Evolutionary conservation across 2,113 vertebrate genomes (phyloP).

Genomic region (Jaculus jaculus): DNA sequence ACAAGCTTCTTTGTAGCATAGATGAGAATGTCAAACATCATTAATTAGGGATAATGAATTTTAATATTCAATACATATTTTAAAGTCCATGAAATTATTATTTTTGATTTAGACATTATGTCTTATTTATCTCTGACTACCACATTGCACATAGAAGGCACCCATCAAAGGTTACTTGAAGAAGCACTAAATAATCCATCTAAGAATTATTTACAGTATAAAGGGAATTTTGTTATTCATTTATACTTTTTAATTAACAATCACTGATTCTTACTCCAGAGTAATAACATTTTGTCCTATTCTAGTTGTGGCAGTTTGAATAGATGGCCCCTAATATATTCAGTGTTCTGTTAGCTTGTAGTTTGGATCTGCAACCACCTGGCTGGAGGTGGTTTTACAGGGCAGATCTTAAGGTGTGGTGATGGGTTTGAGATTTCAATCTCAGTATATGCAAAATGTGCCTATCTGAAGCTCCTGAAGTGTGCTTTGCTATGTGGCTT

Average conservation of each 20-base stretch:
- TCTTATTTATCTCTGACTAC: background rate
- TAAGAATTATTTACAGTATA: background rate
- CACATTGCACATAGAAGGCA: background rate
- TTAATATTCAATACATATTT: background rate
- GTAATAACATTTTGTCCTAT: background rate
- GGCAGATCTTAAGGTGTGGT: too few species aligned
- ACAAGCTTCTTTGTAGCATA: background rate
- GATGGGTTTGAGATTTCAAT: too few species aligned
- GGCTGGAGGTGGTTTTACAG: too few species aligned
- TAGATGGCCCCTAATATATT: too few species aligned
- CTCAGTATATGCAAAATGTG: too few species aligned
- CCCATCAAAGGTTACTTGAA: background rate
- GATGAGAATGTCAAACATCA: background rate
- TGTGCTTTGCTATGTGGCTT: too few species aligned
- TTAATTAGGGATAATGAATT: constrained; percentile 1
- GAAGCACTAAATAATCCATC: background rate
- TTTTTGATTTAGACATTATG: background rate
- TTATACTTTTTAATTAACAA: constrained; percentile 11
- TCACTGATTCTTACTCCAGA: background rate
- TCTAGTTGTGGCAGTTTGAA: too few species aligned
- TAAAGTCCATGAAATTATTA: background rate
- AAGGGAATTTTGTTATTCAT: background rate
- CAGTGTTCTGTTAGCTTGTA: too few species aligned
- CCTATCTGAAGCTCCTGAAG: too few species aligned
- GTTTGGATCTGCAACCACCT: too few species aligned